A percentile compares a stretch with the other conserved stretches of the same genome.
Evolutionary conservation across 1,140 invertebrate genomes (phyloP).

Genomic region (Euglossa dilemma): DNA sequence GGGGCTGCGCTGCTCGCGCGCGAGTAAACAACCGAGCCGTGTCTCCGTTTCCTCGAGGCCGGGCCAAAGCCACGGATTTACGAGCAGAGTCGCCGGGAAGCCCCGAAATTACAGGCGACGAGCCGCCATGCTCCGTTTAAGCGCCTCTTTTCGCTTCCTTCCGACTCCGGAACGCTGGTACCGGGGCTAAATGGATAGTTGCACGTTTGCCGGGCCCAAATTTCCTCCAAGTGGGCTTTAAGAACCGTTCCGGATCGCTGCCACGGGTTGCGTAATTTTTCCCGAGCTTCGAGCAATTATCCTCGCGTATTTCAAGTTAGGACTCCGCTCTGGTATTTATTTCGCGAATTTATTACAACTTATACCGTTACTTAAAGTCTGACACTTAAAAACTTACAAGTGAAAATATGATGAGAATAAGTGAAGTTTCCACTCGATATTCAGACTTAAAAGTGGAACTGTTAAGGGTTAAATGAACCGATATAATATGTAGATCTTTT

Average conservation of each 20-base stretch:
- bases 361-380: too few species aligned
- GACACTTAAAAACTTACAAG: too few species aligned
- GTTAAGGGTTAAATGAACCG: too few species aligned
- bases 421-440: too few species aligned
- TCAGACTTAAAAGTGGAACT: too few species aligned
- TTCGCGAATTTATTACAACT: too few species aligned
- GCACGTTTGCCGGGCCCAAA: neutral
- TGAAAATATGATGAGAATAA: too few species aligned
- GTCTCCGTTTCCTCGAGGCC: slow-evolving; percentile 52
- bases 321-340: too few species aligned
- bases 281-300: neutral
- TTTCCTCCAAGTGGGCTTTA: neutral
- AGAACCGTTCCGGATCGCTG: neutral
- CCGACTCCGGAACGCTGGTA: neutral
- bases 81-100: slow-evolving; percentile 4
- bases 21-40: slow-evolving; percentile 43
- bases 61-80: neutral
- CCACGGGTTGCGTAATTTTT: neutral
- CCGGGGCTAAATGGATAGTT: neutral
- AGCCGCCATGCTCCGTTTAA: slow-evolving; percentile 5
- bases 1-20: slow-evolving; percentile 1
- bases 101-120: slow-evolving; percentile 30
- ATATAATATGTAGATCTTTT: too few species aligned
- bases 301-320: neutral
- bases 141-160: slow-evolving; percentile 5